Base-by-base conservation (phyloP, 2,888 invertebrate species). In the Rotaria macrura region DNA sequence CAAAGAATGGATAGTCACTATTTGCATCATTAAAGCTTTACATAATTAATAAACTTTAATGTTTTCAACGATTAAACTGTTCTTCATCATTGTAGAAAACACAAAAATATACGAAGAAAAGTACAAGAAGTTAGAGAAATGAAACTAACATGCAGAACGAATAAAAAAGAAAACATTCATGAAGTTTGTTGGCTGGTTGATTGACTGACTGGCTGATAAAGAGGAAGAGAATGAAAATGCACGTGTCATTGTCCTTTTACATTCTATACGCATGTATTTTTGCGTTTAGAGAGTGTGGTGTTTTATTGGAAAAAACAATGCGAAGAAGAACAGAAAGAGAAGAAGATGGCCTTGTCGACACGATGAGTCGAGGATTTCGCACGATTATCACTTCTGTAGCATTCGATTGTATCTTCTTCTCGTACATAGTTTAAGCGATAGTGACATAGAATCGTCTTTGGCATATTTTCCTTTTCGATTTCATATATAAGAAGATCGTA, bases 221-320 rank as follows among this genome's bases (percentile, higher is more conserved):
- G 65, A 65, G 14, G 29, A 65, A 65, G 49, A 65, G 34, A 65
- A 65, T 65, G 34, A 65, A 65, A 65, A 65, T 65, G 20, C 65
- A 65, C 65, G 65, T 65, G 65, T 65, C 65, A 65, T 65, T 65
- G 65, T 65, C 65, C 65, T 65, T 65, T 54, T 65, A 4, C 65
- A 65, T 65, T 65, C 65, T 65, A 20, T 38, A 17, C 65, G 65
- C 34, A 6, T 34, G 65, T 65, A 34, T 65, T 34, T 65, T 3
- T 57, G 29, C n/a, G 55, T 57, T 57, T 57, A 9, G 29, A 57
- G n/a, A 3, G 55, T 25, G 65, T 20, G 65, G 65, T 65, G 65
- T 65, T 34, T 3, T 65, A 6, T 65, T 65, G 29, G 38, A 65
- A 65, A 57, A 29, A 65, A 65, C 17, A 65, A 20, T 34, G 38